Base-by-base conservation (phyloP, 2,113 vertebrate genomes). In the Panthera tigris region DNA sequence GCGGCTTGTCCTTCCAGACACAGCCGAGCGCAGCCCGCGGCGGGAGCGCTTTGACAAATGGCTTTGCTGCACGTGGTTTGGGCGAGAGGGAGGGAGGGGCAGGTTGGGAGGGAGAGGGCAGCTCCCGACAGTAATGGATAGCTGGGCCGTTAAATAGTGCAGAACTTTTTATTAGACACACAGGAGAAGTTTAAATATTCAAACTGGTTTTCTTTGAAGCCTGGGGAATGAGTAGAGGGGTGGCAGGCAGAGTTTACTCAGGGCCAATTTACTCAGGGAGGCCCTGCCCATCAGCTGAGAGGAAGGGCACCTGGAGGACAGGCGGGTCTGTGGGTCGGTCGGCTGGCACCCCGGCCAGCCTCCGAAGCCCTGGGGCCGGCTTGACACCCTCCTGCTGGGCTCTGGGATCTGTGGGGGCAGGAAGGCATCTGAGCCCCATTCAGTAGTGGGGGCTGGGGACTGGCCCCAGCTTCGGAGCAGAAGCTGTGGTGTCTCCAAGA, bases 111-210 rank as follows among this genome's bases (percentile, higher is more conserved):
- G 94, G 97, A 97, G 97, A 97, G 97, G 96, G 97, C 97, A 96
- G 95, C 96, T 89, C 97, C 89, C 97, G 98, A 99, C 98, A 99
- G 98, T 99, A 99, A 99, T 99, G 98, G 99, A 99, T 99, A 97
- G 97, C 98, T 76, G 93, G 97, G 97, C 97, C 97, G 98, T 98
- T 99, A 98, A 99, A 99, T 98, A 99, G 99, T 98, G 98, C 98
- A 98, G 98, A 99, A 99, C 98, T 98, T 99, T 98, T 98, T 98
- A 99, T 99, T 98, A 98, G 98, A 98, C 98, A 98, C 98, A 98
- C 98, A 98, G 98, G 98, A 99, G 98, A 99, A 99, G 98, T 98
- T 99, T 99, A 99, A 99, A 99, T 99, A 98, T 97, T 98, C 94
- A 96, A 89, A 96, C 99, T 98, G 92, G 95, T 96, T 98, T 97